These are phyloP conservation scores for Lagria hirta DNA, from an alignment of 2,888 invertebrate species.

Conservation along the genomic window DNA sequence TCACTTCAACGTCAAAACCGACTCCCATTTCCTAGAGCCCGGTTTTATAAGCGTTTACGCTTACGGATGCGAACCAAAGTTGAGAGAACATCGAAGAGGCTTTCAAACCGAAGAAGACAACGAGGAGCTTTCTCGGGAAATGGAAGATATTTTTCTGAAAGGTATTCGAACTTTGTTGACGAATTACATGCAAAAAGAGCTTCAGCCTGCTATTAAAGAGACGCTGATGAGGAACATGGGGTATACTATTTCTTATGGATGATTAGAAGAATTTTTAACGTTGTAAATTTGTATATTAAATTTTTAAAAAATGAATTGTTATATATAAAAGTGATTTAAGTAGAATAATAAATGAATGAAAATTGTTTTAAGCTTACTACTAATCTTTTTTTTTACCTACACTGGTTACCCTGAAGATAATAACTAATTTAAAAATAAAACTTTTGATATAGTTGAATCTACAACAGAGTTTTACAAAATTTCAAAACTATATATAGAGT, in stretches of 20 bases:
- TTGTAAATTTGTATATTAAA: constrained; percentile 25
- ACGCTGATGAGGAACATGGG: constrained; percentile 86
- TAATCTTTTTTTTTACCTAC: too few species aligned
- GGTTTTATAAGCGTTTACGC: constrained; percentile 85
- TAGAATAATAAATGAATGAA: too few species aligned
- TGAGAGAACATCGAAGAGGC: constrained; percentile 45
- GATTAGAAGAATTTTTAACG: constrained; percentile 35
- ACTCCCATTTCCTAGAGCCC: constrained; percentile 81
- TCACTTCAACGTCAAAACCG: constrained; percentile 73
- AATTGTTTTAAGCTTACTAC: too few species aligned
- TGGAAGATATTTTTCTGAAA: constrained; percentile 82
- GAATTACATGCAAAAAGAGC: constrained; percentile 79
- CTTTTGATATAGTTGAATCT: too few species aligned
- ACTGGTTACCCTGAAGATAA: too few species aligned
- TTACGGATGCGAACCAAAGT: constrained; percentile 69
- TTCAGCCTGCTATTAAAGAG: constrained; percentile 83
- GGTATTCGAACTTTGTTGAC: constrained; percentile 80
- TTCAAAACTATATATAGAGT: too few species aligned
- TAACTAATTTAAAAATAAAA: too few species aligned
- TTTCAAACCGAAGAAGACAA: constrained; percentile 53
- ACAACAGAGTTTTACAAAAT: too few species aligned
- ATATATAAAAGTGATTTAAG: too few species aligned
- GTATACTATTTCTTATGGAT: constrained; percentile 82
- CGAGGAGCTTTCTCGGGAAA: constrained; percentile 73
- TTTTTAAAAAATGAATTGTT: too few species aligned